phyloP scores from a whole-genome alignment of 2,797 vertebrate genomes.

The Silurus aristotelis region DNA sequence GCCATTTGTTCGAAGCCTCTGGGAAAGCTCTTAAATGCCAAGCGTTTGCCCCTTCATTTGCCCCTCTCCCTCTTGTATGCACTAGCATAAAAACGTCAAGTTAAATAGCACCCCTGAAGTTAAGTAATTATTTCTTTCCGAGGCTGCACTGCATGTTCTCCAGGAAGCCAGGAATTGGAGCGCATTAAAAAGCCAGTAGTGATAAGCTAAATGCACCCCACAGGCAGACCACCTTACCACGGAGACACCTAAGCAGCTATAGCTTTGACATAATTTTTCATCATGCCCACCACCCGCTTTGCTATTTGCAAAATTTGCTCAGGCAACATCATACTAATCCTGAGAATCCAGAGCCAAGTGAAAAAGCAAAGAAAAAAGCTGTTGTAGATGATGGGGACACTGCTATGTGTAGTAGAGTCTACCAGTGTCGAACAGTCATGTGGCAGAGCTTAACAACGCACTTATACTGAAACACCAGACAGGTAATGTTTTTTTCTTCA shows the following conservation, averaged over 20 bases:
- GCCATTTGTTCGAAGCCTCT: slow-evolving; percentile 40
- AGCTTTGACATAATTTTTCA: slow-evolving; percentile 77
- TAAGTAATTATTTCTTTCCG: slow-evolving; percentile 50
- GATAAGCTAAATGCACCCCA: slow-evolving; percentile 65
- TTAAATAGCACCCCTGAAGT: slow-evolving; percentile 47
- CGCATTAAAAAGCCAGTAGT: slow-evolving; percentile 52
- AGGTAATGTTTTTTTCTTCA: slow-evolving; percentile 67
- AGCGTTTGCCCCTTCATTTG: slow-evolving; percentile 34
- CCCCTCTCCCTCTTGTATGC: slow-evolving; percentile 14
- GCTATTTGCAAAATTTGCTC: slow-evolving; percentile 51
- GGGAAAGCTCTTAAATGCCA: slow-evolving; percentile 41
- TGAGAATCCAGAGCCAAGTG: slow-evolving; percentile 38
- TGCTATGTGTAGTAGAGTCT: slow-evolving; percentile 23
- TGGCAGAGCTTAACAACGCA: slow-evolving; percentile 46
- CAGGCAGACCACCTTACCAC: slow-evolving; percentile 73
- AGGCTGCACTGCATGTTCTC: slow-evolving; percentile 32
- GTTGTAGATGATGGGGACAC: background rate
- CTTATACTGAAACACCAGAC: slow-evolving; percentile 56
- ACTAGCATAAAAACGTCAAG: slow-evolving; percentile 43
- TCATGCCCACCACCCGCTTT: slow-evolving; percentile 62
- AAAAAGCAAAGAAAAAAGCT: slow-evolving; percentile 12
- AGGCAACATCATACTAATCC: slow-evolving; percentile 47
- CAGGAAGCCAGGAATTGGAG: slow-evolving; percentile 45
- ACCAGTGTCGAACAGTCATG: slow-evolving; percentile 8
- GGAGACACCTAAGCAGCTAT: slow-evolving; percentile 73